Conservation (phyloP, 2,888 invertebrate genomes). For the Cheilosia vulpina region DNA sequence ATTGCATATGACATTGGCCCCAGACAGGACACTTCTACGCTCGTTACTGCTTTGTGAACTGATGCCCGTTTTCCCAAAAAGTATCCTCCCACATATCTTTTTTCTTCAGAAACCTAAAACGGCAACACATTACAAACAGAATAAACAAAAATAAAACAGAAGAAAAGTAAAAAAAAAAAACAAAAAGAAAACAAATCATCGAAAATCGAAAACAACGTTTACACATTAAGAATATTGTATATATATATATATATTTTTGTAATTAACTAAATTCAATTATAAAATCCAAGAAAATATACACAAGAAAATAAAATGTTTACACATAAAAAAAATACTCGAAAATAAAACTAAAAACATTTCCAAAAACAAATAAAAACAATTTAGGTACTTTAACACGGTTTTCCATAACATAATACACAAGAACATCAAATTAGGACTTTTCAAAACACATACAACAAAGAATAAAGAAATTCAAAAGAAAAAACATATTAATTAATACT, state of each 20-base stretch:
- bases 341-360: constrained; percentile 10
- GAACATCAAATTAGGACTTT: constrained; percentile 12
- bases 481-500: constrained; percentile 43
- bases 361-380: constrained; percentile 16
- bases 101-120: constrained; percentile 61
- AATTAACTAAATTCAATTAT: constrained; percentile 56
- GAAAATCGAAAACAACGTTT: constrained; percentile 68
- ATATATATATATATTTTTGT: constrained; percentile 56
- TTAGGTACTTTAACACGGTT: constrained; percentile 13
- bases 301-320: constrained; percentile 35
- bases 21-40: constrained; percentile 16
- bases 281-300: constrained; percentile 62
- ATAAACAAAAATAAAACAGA: constrained; percentile 16
- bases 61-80: constrained; percentile 45
- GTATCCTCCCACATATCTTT: constrained; percentile 45
- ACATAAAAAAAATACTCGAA: constrained; percentile 5
- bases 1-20: constrained; percentile 32
- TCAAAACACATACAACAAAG: constrained; percentile 36
- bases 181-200: constrained; percentile 41
- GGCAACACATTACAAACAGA: constrained; percentile 43
- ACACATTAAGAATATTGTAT: constrained; percentile 35
- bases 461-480: neutral
- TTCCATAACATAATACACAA: neutral
- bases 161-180: constrained; percentile 17
- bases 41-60: constrained; percentile 25